Base-by-base conservation (phyloP, 2,888 invertebrate genomes). In the Aspidapion aeneum region DNA sequence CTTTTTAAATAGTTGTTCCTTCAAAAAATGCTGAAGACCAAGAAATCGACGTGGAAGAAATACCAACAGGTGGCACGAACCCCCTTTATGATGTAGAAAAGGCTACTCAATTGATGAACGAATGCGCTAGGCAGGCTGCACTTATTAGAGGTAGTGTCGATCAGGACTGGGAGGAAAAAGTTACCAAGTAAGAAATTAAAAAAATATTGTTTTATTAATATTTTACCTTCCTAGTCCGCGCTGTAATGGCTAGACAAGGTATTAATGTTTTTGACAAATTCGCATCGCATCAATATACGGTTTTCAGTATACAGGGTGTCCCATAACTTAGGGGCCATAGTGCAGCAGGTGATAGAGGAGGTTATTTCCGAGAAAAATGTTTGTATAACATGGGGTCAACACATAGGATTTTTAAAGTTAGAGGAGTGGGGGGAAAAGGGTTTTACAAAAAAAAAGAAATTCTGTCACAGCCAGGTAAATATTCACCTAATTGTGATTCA, bases 111-210 rank as follows among this genome's bases (percentile, higher is more conserved):
- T 73, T 86, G n/a, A 90, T 91, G 90, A 87, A 86, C 60, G 90
- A 91, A 73, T 88, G 89, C 75, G 87, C 87, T 65, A 82, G 85
- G 35, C 83, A 88, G 68, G 86, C 89, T 0, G 83, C 82, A 66
- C 83, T 84, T 74, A 85, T 86, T 0, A 82, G 86, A 66, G 81
- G 83, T 48, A 83, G 82, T 51, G 85, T 85, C 63, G 82, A 83
- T 55, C 82, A 82, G 52, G 87, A 90, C 73, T 91, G 90, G 90
- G 90, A 90, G 73, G 86, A 86, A 9, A 83, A 83, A 63, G 81
- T 91, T 57, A 83, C 84, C 66, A 87, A 85, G 87, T 88, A 77
- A 74, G 77, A n/a, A n/a, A n/a, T n/a, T n/a, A 67, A 56, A 20
- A 55, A 52, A 20, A 21, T 58, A 3, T 1, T 52, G 49, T 61